Evolutionary conservation across 1,140 invertebrate species (phyloP), one percentile per base, ranked within the genome.

Genomic region (Euura lappo): DNA sequence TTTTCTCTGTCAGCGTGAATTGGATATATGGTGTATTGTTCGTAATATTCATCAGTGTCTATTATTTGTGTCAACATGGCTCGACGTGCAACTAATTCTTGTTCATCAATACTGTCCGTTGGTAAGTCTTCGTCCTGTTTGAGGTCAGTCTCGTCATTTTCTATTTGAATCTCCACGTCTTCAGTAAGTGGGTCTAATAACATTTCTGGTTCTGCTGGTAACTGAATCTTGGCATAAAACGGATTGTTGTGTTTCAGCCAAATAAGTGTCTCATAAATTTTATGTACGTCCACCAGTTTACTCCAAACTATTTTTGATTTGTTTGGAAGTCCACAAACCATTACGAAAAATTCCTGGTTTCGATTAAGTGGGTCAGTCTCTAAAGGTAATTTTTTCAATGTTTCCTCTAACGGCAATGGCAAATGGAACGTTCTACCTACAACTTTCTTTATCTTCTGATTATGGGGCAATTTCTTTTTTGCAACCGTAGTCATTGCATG

Each of bases 291-390:
- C 28, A 28, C 28, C 28, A 28, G 28, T 28, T 28, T 28, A 28
- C 28, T 28, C 28, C 28, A 28, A 28, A 79, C 74, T 51, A 76
- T 72, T 69, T 77, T 79, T 6, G 69, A 72, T 72, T 78, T 79
- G 44, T 70, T 79, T 11, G 77, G 75, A 47, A 74, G 44, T 28
- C 77, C 75, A 46, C 78, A 66, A 79, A 28, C 75, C 45, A 78
- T 46, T 67, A 79, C 74, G 67, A 72, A 77, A 45, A 78, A 46
- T 65, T 77, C 75, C 65, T 77, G 72, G 64, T 79, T 71, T 3
- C 2, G 10, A 72, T 74, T 75, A 28, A 79, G 71, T 7, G 74
- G 42, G 2, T 73, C 71, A 2, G 70, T 71, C 51, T 71, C 45
- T 65, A 68, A 71, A 65, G 70, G 73, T 42, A 79, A 65, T 74